These are phyloP conservation scores for Pao palembangensis DNA, from an alignment of 2,113 vertebrate species.

Conservation along the genomic window DNA sequence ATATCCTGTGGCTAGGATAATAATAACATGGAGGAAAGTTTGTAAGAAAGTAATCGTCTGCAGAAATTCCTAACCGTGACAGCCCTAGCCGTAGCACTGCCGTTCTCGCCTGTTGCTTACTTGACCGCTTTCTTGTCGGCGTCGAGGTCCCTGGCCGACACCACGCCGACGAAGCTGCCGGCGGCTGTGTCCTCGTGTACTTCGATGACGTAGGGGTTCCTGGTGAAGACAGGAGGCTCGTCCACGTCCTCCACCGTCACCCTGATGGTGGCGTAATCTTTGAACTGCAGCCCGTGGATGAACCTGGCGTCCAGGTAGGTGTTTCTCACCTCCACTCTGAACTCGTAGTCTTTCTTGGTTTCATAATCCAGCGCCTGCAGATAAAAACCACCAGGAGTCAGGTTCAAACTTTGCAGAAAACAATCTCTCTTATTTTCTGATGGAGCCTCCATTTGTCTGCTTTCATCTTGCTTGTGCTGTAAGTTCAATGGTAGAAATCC, in stretches of 20 bases:
- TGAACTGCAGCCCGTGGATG: slow-evolving; percentile 86
- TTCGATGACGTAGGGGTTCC: slow-evolving; percentile 87
- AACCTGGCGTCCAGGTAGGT: slow-evolving; percentile 86
- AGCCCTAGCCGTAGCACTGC: not conserved
- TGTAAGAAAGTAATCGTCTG: too few species aligned
- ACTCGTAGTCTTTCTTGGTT: slow-evolving; percentile 82
- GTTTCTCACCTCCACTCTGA: slow-evolving; percentile 91
- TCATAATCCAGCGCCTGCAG: slow-evolving; percentile 92
- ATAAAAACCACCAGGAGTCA: slow-evolving; percentile 41
- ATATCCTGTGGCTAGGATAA: too few species aligned
- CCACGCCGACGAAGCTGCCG: slow-evolving; percentile 86
- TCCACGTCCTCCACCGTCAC: slow-evolving; percentile 88
- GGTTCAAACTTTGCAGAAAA: slow-evolving; percentile 32
- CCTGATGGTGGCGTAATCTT: slow-evolving; percentile 86
- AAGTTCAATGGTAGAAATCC: slow-evolving; percentile 54
- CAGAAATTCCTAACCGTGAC: not conserved
- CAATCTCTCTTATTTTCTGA: slow-evolving; percentile 14
- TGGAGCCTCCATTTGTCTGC: slow-evolving; percentile 50
- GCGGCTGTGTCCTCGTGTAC: slow-evolving; percentile 90
- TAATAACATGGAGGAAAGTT: too few species aligned
- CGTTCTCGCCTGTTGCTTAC: slow-evolving; percentile 66
- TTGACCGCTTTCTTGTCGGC: slow-evolving; percentile 82
- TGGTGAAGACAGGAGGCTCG: slow-evolving; percentile 88
- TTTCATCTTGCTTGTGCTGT: slow-evolving; percentile 46
- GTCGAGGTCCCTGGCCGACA: slow-evolving; percentile 90